phyloP scores from a whole-genome alignment of 92 coral and sea anemone species.

The Epizoanthus illoricatus region DNA sequence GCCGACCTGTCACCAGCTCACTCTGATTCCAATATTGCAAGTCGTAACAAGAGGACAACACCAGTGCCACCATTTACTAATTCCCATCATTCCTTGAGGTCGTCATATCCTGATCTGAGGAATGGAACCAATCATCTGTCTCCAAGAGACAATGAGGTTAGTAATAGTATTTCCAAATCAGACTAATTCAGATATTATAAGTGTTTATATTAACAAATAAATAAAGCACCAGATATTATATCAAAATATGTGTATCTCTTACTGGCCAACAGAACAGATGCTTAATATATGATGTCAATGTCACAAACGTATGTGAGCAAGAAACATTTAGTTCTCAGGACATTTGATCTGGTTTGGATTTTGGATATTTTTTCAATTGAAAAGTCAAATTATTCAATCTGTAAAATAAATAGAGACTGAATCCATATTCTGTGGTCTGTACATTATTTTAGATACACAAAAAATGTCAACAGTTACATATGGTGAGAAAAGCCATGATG shows the following conservation, averaged over 20 bases:
- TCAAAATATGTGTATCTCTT: not conserved
- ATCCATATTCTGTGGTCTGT: no score
- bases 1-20: slow-evolving; percentile 95
- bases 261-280: no score
- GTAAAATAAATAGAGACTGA: no score
- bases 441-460: no score
- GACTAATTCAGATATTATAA: not conserved
- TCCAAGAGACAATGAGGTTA: slow-evolving; percentile 81
- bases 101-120: slow-evolving; percentile 76
- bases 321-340: no score
- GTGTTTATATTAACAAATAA: not conserved
- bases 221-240: not conserved
- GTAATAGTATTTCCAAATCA: not conserved
- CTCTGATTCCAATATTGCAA: slow-evolving; percentile 66
- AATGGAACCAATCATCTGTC: slow-evolving; percentile 76
- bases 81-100: slow-evolving; percentile 59
- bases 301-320: no score
- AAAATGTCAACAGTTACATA: no score
- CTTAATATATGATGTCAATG: no score
- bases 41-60: slow-evolving; percentile 56
- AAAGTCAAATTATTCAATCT: no score
- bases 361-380: no score
- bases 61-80: slow-evolving; percentile 44
- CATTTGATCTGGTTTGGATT: no score
- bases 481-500: no score